Evolutionary conservation across 92 coral and sea anemone species (phyloP).

Genomic region (Siderastrea siderea): DNA sequence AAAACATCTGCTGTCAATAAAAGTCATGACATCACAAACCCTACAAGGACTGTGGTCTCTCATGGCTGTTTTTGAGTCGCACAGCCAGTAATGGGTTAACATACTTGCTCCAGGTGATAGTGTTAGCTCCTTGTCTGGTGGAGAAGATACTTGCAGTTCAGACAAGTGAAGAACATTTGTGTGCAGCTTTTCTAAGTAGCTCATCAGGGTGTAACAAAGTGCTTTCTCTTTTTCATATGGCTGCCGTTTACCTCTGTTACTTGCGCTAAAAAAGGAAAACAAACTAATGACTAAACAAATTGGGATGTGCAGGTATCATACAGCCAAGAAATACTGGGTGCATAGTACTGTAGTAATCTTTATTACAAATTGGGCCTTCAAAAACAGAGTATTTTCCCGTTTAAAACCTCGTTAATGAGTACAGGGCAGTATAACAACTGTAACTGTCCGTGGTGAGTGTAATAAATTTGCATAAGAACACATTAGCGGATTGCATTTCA

Average conservation of each 20-base stretch:
- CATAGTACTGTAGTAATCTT: neutral
- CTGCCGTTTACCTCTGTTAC: slow-evolving; percentile 39
- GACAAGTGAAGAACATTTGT: slow-evolving; percentile 3
- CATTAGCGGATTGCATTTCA: too few species aligned
- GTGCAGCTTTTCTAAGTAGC: slow-evolving; percentile 74
- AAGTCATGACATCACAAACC: too few species aligned
- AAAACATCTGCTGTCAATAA: too few species aligned
- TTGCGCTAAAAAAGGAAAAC: slow-evolving; percentile 42
- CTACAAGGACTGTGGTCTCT: too few species aligned
- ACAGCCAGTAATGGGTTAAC: neutral
- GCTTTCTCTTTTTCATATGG: slow-evolving; percentile 70
- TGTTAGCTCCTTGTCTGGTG: slow-evolving; percentile 20
- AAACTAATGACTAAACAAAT: neutral
- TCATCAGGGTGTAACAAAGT: slow-evolving; percentile 72
- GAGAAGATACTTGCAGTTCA: neutral
- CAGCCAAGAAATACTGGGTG: neutral
- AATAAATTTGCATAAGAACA: too few species aligned
- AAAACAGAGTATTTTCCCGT: too few species aligned
- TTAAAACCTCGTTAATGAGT: too few species aligned
- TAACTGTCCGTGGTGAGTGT: too few species aligned
- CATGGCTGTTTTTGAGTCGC: too few species aligned
- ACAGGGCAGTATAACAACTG: too few species aligned
- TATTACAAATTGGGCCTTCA: too few species aligned
- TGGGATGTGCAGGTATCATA: neutral
- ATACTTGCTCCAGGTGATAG: slow-evolving; percentile 7